These are phyloP conservation scores for Ophioderma brevispina DNA, from an alignment of 35 echinoderm and acorn worm species.

Conservation along the genomic window DNA sequence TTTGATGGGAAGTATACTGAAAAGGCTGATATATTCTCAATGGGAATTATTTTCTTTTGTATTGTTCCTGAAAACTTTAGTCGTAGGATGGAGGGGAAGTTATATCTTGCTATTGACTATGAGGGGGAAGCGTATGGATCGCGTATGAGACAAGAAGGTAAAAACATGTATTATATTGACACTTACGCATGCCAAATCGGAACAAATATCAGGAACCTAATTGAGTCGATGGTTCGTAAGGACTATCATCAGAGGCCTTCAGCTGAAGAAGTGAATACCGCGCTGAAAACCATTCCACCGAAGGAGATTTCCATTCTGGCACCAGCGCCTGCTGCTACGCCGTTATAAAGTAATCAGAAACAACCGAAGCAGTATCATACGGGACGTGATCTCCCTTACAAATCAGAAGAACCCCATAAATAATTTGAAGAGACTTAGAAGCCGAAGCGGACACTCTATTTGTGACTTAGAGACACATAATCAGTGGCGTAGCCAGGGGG, in stretches of 20 bases:
- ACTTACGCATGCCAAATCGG: background rate
- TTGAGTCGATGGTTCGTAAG: background rate
- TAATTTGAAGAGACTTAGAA: no score
- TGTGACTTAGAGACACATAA: no score
- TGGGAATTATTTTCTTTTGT: background rate
- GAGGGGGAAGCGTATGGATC: background rate
- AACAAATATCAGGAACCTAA: background rate
- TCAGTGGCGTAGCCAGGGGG: no score
- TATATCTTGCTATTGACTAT: background rate
- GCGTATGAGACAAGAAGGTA: background rate
- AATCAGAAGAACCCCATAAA: no score
- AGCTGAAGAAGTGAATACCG: background rate
- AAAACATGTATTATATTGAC: background rate
- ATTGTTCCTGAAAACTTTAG: background rate
- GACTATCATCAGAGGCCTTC: background rate
- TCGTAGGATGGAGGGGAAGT: background rate
- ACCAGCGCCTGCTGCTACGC: no score
- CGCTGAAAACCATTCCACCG: background rate
- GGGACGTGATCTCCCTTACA: no score
- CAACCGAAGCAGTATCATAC: no score
- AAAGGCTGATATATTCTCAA: background rate
- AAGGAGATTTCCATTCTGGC: background rate
- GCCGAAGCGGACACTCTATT: no score
- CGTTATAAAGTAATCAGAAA: no score
- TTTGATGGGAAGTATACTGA: background rate